Evolutionary conservation across 2,888 invertebrate genomes (phyloP).

Genomic region (Oscheius sp.): DNA sequence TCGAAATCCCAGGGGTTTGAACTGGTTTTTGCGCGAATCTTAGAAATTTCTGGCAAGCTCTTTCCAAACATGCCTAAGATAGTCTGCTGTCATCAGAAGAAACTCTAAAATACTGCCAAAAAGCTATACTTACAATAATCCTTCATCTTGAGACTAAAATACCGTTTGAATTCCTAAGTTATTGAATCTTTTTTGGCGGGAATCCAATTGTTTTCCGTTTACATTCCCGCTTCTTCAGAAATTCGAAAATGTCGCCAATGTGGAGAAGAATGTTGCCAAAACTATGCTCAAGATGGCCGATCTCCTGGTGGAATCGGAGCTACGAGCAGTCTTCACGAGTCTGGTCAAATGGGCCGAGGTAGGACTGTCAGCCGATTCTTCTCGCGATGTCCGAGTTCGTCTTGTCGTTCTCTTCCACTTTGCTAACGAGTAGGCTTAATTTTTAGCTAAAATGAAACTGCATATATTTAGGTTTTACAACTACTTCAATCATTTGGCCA

Average conservation of each 20-base stretch:
- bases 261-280: conserved; percentile 44
- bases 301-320: conserved; percentile 49
- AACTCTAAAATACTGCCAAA: too few relatives aligned
- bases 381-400: conserved; percentile 41
- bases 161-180: too few relatives aligned
- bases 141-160: too few relatives aligned
- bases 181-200: too few relatives aligned
- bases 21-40: too few relatives aligned
- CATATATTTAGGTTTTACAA: conserved; percentile 56
- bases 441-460: background rate
- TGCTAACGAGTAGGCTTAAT: conserved; percentile 52
- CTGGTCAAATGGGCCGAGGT: conserved; percentile 60
- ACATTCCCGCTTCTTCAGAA: conserved; percentile 31
- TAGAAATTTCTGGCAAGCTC: too few relatives aligned
- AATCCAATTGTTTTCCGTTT: too few relatives aligned
- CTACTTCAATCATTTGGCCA: conserved; percentile 62
- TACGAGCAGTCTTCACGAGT: conserved; percentile 57
- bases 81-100: too few relatives aligned
- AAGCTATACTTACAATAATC: too few relatives aligned
- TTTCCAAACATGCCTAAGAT: too few relatives aligned
- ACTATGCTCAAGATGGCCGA: conserved; percentile 48
- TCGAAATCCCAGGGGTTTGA: too few relatives aligned
- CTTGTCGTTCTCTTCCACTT: conserved; percentile 63
- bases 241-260: conserved; percentile 47
- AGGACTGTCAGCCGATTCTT: conserved; percentile 41